Percentiles rank a stretch among this genome's conserved stretches.
These are phyloP conservation scores for Gryon sp. DNA, from an alignment of 1,140 invertebrate species.

Conservation along the genomic window DNA sequence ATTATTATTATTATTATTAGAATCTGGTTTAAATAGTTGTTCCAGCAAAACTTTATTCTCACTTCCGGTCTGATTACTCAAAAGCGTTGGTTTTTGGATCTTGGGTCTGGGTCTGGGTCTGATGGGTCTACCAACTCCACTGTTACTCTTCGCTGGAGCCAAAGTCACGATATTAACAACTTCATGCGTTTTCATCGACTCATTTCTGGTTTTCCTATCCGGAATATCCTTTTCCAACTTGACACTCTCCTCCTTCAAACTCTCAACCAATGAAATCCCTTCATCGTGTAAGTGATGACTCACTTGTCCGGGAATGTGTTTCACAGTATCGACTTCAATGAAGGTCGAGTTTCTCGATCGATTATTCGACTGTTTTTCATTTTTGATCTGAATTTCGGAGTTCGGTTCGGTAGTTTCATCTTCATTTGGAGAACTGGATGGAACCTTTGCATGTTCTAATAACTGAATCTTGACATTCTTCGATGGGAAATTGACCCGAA, in stretches of 20 bases:
- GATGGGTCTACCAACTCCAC: conserved; percentile 70
- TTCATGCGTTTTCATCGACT: conserved; percentile 72
- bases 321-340: conserved; percentile 71
- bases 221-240: not conserved
- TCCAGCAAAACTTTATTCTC: too few species aligned
- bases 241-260: not conserved
- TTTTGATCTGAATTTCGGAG: not conserved
- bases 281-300: conserved; percentile 37
- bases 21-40: too few species aligned
- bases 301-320: conserved; percentile 65
- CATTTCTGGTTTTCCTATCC: conserved; percentile 69
- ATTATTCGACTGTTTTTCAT: conserved; percentile 3
- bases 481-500: conserved; percentile 26
- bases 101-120: conserved; percentile 72
- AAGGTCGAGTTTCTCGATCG: conserved; percentile 72
- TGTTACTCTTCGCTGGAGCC: conserved; percentile 73
- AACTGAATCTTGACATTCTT: conserved; percentile 59
- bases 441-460: conserved; percentile 24
- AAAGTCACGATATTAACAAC: conserved; percentile 71
- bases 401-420: not conserved
- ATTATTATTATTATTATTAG: too few species aligned
- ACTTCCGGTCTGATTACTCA: too few species aligned
- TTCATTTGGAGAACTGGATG: not conserved
- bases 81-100: too few species aligned
- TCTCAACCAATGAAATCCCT: conserved; percentile 34